Conservation (phyloP, 2,113 vertebrate genomes). For the Stomatorhinus ivindoensis region DNA sequence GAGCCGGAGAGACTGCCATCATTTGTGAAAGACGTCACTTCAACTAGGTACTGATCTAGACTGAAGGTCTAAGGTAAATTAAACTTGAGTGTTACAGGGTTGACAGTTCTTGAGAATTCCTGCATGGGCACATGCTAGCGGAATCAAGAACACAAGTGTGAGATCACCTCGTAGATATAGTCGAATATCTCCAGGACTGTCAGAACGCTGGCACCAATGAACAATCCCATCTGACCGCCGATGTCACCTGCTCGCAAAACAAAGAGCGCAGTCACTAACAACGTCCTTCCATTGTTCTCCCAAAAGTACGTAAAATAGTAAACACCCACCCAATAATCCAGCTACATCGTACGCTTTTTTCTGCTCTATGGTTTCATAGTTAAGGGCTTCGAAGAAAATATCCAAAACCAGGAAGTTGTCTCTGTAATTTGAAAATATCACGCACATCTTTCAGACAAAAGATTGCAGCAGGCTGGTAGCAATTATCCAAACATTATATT, state of each 20-base stretch:
- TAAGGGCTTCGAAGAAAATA: slow-evolving; percentile 93
- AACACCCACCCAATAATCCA: slow-evolving; percentile 77
- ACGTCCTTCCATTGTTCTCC: neutral
- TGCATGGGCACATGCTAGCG: neutral
- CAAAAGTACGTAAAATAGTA: neutral
- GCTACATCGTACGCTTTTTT: slow-evolving; percentile 91
- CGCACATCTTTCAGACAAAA: neutral
- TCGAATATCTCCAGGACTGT: slow-evolving; percentile 16
- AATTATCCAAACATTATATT: neutral
- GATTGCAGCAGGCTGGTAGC: neutral
- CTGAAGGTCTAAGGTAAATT: neutral
- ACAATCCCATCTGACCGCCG: slow-evolving; percentile 21
- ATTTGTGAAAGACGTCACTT: neutral
- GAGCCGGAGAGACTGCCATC: neutral
- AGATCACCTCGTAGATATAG: slow-evolving; percentile 11
- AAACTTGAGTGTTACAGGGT: neutral
- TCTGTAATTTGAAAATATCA: slow-evolving; percentile 50
- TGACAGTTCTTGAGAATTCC: neutral
- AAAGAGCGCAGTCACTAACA: neutral
- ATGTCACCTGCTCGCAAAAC: slow-evolving; percentile 10
- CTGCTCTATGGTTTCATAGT: slow-evolving; percentile 90
- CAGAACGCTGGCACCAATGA: slow-evolving; percentile 21
- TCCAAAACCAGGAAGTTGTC: slow-evolving; percentile 96
- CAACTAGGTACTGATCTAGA: neutral
- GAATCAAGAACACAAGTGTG: neutral